These are phyloP conservation scores for Coronaproctus castanopsis DNA, from an alignment of 2,888 invertebrate genomes.

Conservation along the genomic window DNA sequence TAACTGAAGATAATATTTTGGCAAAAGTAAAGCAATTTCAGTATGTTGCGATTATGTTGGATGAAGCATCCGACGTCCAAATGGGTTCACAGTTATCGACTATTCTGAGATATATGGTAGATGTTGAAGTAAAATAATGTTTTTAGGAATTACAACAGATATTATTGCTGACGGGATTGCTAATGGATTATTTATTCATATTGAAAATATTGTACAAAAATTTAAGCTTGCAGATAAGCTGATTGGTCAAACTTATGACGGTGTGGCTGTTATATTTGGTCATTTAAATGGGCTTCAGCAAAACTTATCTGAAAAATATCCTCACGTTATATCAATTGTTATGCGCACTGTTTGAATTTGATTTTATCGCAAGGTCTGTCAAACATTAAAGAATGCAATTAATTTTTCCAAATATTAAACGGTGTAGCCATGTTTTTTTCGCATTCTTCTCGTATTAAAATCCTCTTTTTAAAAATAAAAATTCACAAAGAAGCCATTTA, in stretches of 20 bases:
- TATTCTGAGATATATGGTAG: conserved; percentile 21
- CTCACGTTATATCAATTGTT: conserved; percentile 20
- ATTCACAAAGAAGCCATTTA: too few species aligned
- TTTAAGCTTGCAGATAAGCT: too few species aligned
- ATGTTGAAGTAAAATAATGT: conserved; percentile 20
- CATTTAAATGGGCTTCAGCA: conserved; percentile 22
- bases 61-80: conserved; percentile 18
- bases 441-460: too few species aligned
- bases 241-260: conserved; percentile 24
- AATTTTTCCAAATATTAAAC: conserved; percentile 21
- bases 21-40: conserved; percentile 17
- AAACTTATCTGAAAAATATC: conserved; percentile 19
- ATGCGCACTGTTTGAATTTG: conserved; percentile 20
- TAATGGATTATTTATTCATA: conserved; percentile 16
- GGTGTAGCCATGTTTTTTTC: conserved; percentile 22
- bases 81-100: conserved; percentile 21
- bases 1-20: conserved; percentile 17
- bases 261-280: conserved; percentile 21
- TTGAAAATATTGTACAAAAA: conserved; percentile 16
- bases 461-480: too few species aligned
- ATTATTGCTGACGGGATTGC: conserved; percentile 21
- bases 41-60: conserved; percentile 20
- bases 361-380: conserved; percentile 20
- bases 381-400: conserved; percentile 19
- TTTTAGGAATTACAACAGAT: conserved; percentile 23